Base-by-base conservation (phyloP, 1,140 invertebrate species). In the Chymomyza costata region DNA sequence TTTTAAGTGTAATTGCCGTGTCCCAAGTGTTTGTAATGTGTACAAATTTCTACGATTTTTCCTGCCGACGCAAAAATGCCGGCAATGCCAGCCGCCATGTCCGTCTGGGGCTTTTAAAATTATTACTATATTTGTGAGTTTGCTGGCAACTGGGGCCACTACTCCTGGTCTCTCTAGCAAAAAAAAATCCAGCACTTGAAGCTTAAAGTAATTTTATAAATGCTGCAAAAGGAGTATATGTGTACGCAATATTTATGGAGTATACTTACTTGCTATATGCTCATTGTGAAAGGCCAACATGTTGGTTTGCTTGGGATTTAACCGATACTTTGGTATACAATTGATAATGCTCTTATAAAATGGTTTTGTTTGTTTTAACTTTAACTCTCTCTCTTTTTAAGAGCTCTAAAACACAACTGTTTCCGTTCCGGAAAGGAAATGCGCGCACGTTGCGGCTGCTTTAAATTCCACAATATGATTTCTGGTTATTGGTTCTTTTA, bases 251-350 rank as follows among this genome's bases (percentile, higher is more conserved):
- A 44, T 39, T 54, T 65, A 43, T 10, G 5, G 10, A 28, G 5
- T 28, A 10, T 76, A 78, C 71, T 76, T 43, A 76, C 71, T 76
- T 18, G 66, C 71, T 46, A 78, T 78, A 41, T 70, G 62, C 39
- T 76, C 71, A 53, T 76, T 71, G 48, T 76, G 70, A 45, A 76
- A 78, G 70, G 70, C 71, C 65, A 76, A 70, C 70, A 76, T 78
- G 49, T 65, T 70, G 18, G 31, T 30, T 40, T 18, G 51, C 41
- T 25, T 31, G 43, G 38, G 8, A 43, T 60, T 60, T 60, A 49
- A 49, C 57, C 55, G 57, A n/a, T n/a, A n/a, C n/a, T n/a, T n/a
- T n/a, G n/a, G n/a, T n/a, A n/a, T n/a, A n/a, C n/a, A n/a, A n/a
- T n/a, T n/a, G n/a, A n/a, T n/a, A n/a, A n/a, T n/a, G n/a, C n/a